A percentile compares a stretch with the other conserved stretches of the same genome.
These are phyloP conservation scores for Empis livida DNA, from an alignment of 2,888 invertebrate genomes.

Conservation along the genomic window DNA sequence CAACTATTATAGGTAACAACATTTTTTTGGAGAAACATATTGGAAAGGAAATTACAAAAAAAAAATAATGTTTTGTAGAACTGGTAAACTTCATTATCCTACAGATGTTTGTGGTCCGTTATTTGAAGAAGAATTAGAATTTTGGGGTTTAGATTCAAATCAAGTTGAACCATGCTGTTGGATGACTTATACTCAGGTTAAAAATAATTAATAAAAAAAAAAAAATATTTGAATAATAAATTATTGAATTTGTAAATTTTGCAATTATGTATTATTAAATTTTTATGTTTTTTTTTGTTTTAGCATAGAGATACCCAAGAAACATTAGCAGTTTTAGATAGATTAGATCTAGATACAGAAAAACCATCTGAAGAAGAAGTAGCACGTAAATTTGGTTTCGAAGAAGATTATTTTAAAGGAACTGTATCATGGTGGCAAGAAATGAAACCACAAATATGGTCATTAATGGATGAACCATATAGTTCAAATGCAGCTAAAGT, in stretches of 20 bases:
- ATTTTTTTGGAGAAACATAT: too few relatives aligned
- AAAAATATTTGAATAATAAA: background rate
- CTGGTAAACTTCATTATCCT: slow-evolving; percentile 97
- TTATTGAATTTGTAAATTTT: background rate
- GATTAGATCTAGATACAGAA: slow-evolving; percentile 94
- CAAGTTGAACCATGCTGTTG: slow-evolving; percentile 99
- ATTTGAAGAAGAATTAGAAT: slow-evolving; percentile 98
- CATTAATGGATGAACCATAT: slow-evolving; percentile 97
- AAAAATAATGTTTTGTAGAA: too few relatives aligned
- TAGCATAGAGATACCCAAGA: slow-evolving; percentile 98
- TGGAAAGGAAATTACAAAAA: too few relatives aligned
- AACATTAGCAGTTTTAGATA: slow-evolving; percentile 92
- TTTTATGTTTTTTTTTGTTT: too few relatives aligned
- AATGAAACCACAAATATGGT: slow-evolving; percentile 96
- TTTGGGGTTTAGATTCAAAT: slow-evolving; percentile 98
- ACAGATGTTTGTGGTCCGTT: slow-evolving; percentile 98
- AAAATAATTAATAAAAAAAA: background rate
- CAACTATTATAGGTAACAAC: slow-evolving; percentile 78
- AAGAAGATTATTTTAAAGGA: slow-evolving; percentile 85
- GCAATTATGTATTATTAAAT: background rate
- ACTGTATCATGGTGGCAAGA: slow-evolving; percentile 94
- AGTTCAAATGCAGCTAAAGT: slow-evolving; percentile 97
- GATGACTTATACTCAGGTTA: slow-evolving; percentile 96
- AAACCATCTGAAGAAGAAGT: slow-evolving; percentile 96
- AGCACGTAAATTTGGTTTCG: slow-evolving; percentile 93